These are phyloP conservation scores for Pristionchus exspectatus DNA, from an alignment of 2,888 invertebrate genomes.

Conservation along the genomic window DNA sequence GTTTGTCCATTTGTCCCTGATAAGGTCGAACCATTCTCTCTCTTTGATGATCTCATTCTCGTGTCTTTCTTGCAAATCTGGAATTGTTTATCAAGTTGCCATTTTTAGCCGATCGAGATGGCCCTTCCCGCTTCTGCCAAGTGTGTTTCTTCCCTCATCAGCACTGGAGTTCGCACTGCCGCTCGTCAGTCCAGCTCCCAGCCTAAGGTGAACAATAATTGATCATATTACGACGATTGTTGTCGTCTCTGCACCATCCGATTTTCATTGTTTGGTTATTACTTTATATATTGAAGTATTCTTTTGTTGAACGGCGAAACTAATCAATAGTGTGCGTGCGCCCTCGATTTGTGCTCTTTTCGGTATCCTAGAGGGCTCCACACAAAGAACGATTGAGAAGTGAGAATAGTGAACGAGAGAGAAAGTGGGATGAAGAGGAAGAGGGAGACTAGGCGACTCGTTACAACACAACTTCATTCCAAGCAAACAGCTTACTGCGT, in stretches of 20 bases:
- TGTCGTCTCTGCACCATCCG: background rate
- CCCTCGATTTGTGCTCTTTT: background rate
- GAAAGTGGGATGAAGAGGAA: constrained; percentile 37
- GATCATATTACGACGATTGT: background rate
- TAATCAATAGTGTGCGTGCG: background rate
- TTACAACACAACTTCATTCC: constrained; percentile 42
- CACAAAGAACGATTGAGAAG: constrained; percentile 50
- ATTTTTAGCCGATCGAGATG: constrained; percentile 43
- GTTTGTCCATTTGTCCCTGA: constrained; percentile 20
- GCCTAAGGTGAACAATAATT: constrained; percentile 62
- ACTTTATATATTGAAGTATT: background rate
- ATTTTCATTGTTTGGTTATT: background rate
- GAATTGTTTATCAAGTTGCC: background rate
- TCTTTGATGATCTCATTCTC: background rate
- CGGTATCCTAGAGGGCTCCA: background rate
- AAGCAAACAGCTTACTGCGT: constrained; percentile 42
- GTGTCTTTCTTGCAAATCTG: background rate
- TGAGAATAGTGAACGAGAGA: constrained; percentile 28
- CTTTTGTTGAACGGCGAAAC: background rate
- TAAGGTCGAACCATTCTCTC: constrained; percentile 33
- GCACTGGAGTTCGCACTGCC: constrained; percentile 47
- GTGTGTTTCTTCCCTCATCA: constrained; percentile 54
- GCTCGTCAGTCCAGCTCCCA: constrained; percentile 68
- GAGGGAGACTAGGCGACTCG: constrained; percentile 39
- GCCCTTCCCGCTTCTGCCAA: constrained; percentile 55